A percentile compares a stretch with the other conserved stretches of the same genome.
Conservation (phyloP, 1,140 invertebrate genomes). For the Arion vulgaris region DNA sequence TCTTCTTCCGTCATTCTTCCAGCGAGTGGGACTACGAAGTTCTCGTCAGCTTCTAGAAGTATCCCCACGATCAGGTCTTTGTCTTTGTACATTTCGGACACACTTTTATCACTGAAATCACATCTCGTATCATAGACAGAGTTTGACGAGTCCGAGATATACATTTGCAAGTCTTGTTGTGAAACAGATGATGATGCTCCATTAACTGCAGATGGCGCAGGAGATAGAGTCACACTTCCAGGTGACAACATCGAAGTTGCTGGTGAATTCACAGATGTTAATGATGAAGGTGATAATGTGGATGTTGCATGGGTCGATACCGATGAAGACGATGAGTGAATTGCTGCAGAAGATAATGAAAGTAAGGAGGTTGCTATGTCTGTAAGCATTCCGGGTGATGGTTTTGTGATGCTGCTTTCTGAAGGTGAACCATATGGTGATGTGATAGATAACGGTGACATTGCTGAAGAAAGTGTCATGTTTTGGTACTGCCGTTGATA, state of each 20-base stretch:
- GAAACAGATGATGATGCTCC: not conserved
- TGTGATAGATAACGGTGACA: not conserved
- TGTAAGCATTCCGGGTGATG: not conserved
- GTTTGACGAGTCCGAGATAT: not conserved
- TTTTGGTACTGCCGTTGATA: not conserved
- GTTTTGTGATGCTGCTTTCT: not conserved
- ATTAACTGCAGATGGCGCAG: not conserved
- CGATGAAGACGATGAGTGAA: not conserved
- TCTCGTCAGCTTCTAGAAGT: conserved; percentile 5
- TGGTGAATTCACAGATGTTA: conserved; percentile 3
- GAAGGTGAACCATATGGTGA: not conserved
- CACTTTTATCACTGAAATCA: not conserved
- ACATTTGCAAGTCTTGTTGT: not conserved
- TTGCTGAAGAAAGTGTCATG: not conserved
- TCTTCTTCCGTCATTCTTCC: conserved; percentile 8
- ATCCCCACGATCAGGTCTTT: not conserved
- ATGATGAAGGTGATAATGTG: not conserved
- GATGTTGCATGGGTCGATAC: not conserved
- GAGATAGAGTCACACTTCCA: not conserved
- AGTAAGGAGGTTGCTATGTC: not conserved
- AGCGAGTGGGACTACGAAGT: not conserved
- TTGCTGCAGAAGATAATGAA: not conserved
- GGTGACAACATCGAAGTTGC: not conserved
- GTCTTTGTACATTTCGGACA: conserved; percentile 4
- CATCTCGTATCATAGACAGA: not conserved